Percentiles rank a stretch among this genome's conserved stretches.
Evolutionary conservation across 1,140 invertebrate species (phyloP).

Genomic region (Andricus grossulariae): DNA sequence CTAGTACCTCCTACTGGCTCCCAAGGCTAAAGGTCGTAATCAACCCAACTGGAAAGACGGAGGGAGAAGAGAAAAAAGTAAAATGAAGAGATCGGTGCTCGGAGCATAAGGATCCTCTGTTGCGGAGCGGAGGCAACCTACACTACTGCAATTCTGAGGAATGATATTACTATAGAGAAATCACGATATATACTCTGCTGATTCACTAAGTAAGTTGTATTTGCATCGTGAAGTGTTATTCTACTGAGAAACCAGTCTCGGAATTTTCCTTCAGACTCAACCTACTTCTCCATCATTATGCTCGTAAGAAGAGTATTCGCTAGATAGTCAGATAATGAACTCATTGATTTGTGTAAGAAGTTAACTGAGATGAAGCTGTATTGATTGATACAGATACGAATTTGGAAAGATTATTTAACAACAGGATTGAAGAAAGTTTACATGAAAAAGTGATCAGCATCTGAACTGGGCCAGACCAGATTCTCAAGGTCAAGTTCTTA

Average conservation of each 20-base stretch:
- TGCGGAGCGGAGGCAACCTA: neutral
- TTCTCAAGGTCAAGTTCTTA: no score
- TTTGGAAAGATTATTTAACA: no score
- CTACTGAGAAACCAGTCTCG: neutral
- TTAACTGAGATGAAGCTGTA: no score
- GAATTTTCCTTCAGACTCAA: neutral
- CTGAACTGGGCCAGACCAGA: no score
- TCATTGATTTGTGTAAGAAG: no score
- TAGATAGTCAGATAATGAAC: no score
- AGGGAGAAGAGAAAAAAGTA: slow-evolving; percentile 35
- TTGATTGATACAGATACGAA: no score
- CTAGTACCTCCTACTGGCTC: neutral
- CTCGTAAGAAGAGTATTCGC: no score
- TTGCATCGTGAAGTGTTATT: slow-evolving; percentile 1
- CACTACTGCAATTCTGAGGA: neutral
- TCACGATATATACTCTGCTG: neutral
- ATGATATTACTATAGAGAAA: slow-evolving; percentile 1
- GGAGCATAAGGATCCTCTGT: slow-evolving; percentile 17
- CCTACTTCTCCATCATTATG: neutral
- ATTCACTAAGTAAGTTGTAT: neutral
- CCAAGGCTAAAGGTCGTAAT: slow-evolving; percentile 13
- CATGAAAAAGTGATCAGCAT: no score
- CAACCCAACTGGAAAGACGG: slow-evolving; percentile 11
- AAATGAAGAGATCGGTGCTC: neutral
- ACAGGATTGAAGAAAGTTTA: no score